phyloP scores from a whole-genome alignment of 1,140 invertebrate species.

The Megalopta genalis region DNA sequence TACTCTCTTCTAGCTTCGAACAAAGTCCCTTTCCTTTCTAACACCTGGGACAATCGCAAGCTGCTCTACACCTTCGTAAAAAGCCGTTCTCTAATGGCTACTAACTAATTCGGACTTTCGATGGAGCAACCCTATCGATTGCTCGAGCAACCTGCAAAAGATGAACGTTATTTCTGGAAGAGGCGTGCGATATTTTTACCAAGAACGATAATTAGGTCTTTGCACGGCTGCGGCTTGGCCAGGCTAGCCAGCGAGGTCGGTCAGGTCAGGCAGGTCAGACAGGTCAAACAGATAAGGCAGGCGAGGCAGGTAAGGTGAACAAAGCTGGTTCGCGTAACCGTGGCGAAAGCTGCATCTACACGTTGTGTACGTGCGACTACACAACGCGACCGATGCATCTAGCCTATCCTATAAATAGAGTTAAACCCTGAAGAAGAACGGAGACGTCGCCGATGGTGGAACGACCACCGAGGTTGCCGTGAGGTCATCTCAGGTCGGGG shows the following conservation, averaged over 20 bases:
- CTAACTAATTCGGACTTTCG: too few relatives aligned
- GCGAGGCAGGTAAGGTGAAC: background rate
- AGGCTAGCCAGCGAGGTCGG: background rate
- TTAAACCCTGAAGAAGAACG: conserved; percentile 27
- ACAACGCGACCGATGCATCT: conserved; percentile 17
- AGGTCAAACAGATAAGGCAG: background rate
- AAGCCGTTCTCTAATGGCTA: too few relatives aligned
- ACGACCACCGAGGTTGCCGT: conserved; percentile 25
- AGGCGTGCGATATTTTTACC: too few relatives aligned
- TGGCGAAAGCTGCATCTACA: too few relatives aligned
- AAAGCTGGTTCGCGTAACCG: background rate
- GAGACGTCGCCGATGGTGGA: conserved; percentile 21
- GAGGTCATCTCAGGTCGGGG: conserved; percentile 44
- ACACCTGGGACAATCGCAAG: too few relatives aligned
- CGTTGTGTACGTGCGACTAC: background rate
- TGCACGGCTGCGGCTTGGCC: background rate
- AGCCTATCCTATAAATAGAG: conserved; percentile 45
- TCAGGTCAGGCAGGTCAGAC: background rate
- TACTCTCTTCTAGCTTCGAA: too few relatives aligned
- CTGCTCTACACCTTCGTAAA: too few relatives aligned
- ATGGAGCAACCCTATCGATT: too few relatives aligned
- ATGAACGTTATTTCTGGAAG: too few relatives aligned
- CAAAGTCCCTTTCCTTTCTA: too few relatives aligned
- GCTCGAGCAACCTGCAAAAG: too few relatives aligned
- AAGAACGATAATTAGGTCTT: conserved; percentile 30